A percentile compares a stretch with the other conserved stretches of the same genome.
phyloP scores from a whole-genome alignment of 2,113 vertebrate species.

The Leiothrix lutea region DNA sequence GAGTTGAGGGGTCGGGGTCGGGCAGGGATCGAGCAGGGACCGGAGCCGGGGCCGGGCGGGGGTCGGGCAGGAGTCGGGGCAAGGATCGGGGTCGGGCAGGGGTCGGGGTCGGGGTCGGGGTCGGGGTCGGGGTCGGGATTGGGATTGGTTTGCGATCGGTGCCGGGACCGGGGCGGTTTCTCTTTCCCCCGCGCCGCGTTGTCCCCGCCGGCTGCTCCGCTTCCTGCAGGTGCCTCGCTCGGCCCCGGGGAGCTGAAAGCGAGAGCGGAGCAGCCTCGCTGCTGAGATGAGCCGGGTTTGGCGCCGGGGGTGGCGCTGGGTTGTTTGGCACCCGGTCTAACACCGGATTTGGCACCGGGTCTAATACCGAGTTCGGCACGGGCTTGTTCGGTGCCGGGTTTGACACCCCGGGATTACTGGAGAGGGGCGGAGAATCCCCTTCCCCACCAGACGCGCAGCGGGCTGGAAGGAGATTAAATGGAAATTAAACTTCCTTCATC shows the following conservation, averaged over 20 bases:
- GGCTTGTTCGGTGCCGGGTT: no score
- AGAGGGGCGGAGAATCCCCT: no score
- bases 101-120: no score
- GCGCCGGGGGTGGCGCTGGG: not conserved
- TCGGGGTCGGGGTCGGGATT: no score
- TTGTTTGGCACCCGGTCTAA: no score
- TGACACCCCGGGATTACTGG: no score
- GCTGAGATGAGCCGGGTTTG: not conserved
- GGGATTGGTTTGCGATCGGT: not conserved
- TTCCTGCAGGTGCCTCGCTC: not conserved
- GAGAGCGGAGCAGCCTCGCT: not conserved
- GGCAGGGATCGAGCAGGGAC: no score
- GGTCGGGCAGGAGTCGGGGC: no score
- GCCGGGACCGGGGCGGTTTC: not conserved
- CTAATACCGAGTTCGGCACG: not conserved
- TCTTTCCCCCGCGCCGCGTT: not conserved
- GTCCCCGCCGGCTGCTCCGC: not conserved
- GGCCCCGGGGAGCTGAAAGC: not conserved
- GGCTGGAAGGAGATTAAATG: not conserved
- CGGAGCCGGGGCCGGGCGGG: no score
- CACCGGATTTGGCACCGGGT: not conserved
- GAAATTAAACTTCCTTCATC: not conserved
- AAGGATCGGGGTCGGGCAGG: no score
- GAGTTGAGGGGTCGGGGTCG: no score
- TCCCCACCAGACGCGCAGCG: accelerated